A percentile compares a stretch with the other conserved stretches of the same genome.
Evolutionary conservation across 2,888 invertebrate species (phyloP).

Genomic region (Hemithea aestivaria): DNA sequence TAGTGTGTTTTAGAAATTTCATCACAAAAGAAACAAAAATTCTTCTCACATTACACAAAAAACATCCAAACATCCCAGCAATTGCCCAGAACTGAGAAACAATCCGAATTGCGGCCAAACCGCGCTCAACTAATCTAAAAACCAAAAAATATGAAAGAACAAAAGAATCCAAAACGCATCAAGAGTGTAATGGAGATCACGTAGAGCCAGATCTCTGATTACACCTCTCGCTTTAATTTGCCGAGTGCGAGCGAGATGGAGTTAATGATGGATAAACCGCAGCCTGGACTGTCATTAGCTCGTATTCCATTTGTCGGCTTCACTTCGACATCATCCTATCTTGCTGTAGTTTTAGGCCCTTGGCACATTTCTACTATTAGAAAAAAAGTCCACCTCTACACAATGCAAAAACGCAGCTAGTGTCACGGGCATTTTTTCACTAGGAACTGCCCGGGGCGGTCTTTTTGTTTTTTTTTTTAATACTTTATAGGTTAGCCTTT

Average conservation of each 20-base stretch:
- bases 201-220: conserved; percentile 63
- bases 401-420: no score
- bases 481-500: no score
- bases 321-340: conserved; percentile 20
- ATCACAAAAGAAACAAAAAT: no score
- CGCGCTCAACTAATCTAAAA: conserved; percentile 58
- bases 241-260: conserved; percentile 60
- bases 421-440: no score
- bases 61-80: conserved; percentile 11
- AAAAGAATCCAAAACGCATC: conserved; percentile 68
- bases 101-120: conserved; percentile 39
- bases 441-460: no score
- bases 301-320: conserved; percentile 53
- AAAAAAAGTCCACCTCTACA: no score
- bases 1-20: no score
- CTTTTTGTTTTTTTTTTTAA: no score
- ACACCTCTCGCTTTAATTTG: conserved; percentile 63
- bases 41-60: neutral
- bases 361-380: no score
- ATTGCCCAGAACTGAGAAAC: conserved; percentile 24
- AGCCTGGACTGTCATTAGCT: conserved; percentile 67
- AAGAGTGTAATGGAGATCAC: conserved; percentile 75
- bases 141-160: conserved; percentile 50
- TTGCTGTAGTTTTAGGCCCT: conserved; percentile 5
- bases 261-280: conserved; percentile 71